phyloP scores from a whole-genome alignment of 2,888 invertebrate species.

The Bellardia bayeri region DNA sequence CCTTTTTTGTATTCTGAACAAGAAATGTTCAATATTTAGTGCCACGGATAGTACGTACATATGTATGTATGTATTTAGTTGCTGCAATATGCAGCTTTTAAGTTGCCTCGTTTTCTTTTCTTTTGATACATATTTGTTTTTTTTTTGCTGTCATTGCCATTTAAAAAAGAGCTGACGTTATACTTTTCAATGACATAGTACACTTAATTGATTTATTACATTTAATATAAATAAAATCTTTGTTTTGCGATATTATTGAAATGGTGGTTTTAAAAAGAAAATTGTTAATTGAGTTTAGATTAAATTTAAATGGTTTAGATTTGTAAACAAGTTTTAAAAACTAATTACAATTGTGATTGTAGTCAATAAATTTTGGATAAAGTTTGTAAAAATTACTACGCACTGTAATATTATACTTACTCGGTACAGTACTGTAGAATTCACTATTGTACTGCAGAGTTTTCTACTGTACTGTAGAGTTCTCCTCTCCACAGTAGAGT shows the following conservation, averaged over 20 bases:
- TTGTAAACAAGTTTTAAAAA: no score
- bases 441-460: no score
- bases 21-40: conserved; percentile 20
- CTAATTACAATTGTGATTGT: no score
- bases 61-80: not conserved
- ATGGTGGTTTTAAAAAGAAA: not conserved
- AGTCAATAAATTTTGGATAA: no score
- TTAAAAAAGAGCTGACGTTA: conserved; percentile 59
- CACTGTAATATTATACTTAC: no score
- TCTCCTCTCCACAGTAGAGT: no score
- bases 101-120: conserved; percentile 8
- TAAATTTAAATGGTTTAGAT: no score
- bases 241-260: not conserved
- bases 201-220: conserved; percentile 72
- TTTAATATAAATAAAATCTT: not conserved
- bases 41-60: conserved; percentile 30
- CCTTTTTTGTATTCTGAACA: not conserved
- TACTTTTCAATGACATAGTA: conserved; percentile 62
- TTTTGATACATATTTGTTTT: not conserved
- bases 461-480: no score
- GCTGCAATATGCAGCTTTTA: conserved; percentile 49
- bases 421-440: no score
- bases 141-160: conserved; percentile 55
- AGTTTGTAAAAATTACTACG: no score
- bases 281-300: no score